Evolutionary conservation across 2,113 vertebrate species (phyloP), one percentile per base, ranked within the genome.

Genomic region (Poeciliopsis occidentalis): DNA sequence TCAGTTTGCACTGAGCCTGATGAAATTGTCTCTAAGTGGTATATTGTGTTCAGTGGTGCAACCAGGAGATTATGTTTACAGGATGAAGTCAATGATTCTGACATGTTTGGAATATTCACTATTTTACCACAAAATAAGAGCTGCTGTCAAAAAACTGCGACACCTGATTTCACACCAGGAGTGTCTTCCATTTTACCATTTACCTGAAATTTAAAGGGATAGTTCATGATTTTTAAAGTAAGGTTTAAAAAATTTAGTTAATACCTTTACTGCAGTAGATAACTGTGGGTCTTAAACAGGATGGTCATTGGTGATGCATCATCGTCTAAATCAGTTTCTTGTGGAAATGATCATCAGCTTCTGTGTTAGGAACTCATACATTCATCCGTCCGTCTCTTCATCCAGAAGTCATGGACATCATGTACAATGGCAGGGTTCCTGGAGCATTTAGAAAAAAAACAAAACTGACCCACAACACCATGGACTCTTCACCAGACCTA

Each of bases 41-140:
- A 67, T 84, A 68, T 82, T 78, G 87, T 89, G 90, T 87, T 90
- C 85, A 81, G 60, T 24, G 27, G 63, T 63, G 78, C 76, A 83
- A 80, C 72, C 66, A 41, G 81, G 78, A 80, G 61, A 83, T 89
- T 78, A 72, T 26, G 27, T 82, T 80, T 79, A 85, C 44, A 11
- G 73, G 41, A 84, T 65, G 73, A 84, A 79, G 73, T 76, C 79
- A 81, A 89, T 81, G 80, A 85, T 83, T 90, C 75, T 82, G 68
- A 87, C 78, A 72, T 75, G 13, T 78, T 66, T 51, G 1, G 64
- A 83, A 74, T 83, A 64, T 81, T 76, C n/a, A 31, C 3, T 75
- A 83, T 87, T 70, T 75, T 71, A 22, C 8, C 70, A 71, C 29
- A 4, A 57, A 79, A 51, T 70, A 24, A 76, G 86, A 57, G 60